Percentiles rank a stretch among this genome's conserved stretches.
These are phyloP conservation scores for Benthosema pterotum DNA, from an alignment of 2,797 vertebrate species.

Conservation along the genomic window DNA sequence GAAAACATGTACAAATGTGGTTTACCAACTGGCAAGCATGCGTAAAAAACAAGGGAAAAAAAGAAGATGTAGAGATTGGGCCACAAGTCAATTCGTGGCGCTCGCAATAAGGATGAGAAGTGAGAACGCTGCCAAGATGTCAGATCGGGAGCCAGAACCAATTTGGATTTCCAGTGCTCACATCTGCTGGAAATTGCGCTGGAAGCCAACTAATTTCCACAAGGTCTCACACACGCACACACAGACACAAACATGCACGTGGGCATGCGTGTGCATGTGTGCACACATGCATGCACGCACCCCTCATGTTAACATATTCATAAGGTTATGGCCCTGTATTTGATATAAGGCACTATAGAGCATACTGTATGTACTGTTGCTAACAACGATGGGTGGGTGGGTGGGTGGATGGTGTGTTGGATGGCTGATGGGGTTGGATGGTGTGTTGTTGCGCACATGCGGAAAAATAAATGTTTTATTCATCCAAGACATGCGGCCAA, in stretches of 20 bases:
- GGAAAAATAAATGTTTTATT: constrained; percentile 19
- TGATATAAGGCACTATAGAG: too few relatives aligned
- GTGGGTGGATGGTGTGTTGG: background rate
- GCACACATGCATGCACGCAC: constrained; percentile 61
- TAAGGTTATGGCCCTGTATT: constrained; percentile 20
- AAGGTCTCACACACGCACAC: constrained; percentile 51
- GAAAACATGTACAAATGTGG: constrained; percentile 30
- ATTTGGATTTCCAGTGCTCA: constrained; percentile 63
- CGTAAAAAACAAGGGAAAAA: constrained; percentile 21
- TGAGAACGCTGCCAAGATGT: constrained; percentile 60
- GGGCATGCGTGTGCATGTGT: too few relatives aligned
- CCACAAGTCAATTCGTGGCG: constrained; percentile 41
- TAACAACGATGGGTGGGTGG: background rate
- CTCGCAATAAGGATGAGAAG: constrained; percentile 49
- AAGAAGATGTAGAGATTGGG: constrained; percentile 44
- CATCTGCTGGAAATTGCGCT: constrained; percentile 57
- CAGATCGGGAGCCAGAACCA: constrained; percentile 64
- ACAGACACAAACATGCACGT: too few relatives aligned
- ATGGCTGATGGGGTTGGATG: background rate
- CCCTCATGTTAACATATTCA: constrained; percentile 53
- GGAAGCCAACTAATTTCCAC: constrained; percentile 48
- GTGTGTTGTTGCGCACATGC: background rate
- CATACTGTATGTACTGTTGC: too few relatives aligned
- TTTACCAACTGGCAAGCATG: constrained; percentile 26
- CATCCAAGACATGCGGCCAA: background rate